Percentiles rank a stretch among this genome's conserved stretches.
Conservation (phyloP, 2,888 invertebrate genomes). For the Stramonita haemastoma region DNA sequence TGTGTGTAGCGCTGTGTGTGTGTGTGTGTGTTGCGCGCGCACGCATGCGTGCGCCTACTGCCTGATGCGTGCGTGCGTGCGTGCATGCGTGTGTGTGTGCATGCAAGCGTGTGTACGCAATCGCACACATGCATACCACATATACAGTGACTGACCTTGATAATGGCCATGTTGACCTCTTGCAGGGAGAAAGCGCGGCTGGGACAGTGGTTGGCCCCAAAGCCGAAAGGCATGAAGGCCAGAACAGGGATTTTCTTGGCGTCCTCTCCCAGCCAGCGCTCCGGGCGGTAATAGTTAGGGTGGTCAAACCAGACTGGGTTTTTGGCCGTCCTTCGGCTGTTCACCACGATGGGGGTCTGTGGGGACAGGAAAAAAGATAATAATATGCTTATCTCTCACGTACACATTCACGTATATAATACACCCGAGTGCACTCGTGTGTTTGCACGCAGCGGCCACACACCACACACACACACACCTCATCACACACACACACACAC, state of each 20-base stretch:
- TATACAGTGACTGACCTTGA: conserved; percentile 10
- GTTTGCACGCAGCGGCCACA: too few relatives aligned
- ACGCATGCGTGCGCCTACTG: not conserved
- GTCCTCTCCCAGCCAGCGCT: not conserved
- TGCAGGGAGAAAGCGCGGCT: not conserved
- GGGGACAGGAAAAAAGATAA: not conserved
- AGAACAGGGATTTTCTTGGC: not conserved
- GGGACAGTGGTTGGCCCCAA: not conserved
- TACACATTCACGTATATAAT: too few relatives aligned
- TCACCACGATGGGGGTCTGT: conserved; percentile 13
- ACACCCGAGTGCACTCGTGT: too few relatives aligned
- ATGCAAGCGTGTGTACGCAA: too few relatives aligned
- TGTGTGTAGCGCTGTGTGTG: too few relatives aligned
- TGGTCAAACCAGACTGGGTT: conserved; percentile 12
- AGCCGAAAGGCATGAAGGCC: conserved; percentile 28
- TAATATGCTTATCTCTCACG: too few relatives aligned
- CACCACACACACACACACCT: not conserved
- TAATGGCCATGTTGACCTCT: not conserved
- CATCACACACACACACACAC: not conserved
- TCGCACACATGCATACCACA: too few relatives aligned
- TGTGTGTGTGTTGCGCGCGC: not conserved
- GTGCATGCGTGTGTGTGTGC: not conserved
- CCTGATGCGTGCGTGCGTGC: not conserved
- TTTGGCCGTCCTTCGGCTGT: conserved; percentile 14
- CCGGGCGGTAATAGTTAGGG: not conserved